Evolutionary conservation across 2,888 invertebrate genomes (phyloP), one percentile per base, ranked within the genome.

Genomic region (Lasius fuliginosus): DNA sequence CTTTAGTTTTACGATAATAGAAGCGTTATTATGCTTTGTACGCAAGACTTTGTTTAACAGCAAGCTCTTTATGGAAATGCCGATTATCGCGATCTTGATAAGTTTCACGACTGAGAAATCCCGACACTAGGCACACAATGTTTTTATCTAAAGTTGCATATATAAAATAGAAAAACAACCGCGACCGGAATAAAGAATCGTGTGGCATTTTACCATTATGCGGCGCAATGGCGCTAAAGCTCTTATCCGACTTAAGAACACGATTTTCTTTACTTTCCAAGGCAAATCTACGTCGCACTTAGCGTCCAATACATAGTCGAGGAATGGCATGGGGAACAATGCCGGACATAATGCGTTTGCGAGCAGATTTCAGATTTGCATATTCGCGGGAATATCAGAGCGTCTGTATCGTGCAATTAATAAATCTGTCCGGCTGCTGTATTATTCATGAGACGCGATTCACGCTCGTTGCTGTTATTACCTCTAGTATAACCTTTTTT

Each of bases 361-460:
- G 36, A 82, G 30, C 46, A 85, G 79, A 91, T 90, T 90, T 91
- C 46, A 85, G 79, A 91, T 90, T 90, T 91, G 88, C 91, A 91
- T 90, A 88, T 86, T 87, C 87, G 62, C 84, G 86, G 85, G 88
- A 88, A 89, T 92, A 90, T 92, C 90, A 83, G 87, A 77, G 86
- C 82, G 82, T 86, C 62, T 86, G 86, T 82, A 89, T 90, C 81
- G 87, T 75, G 86, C 91, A 92, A 92, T 92, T 92, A 92, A 92
- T 92, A 92, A 92, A 92, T 92, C 91, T 89, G 90, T 91, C 87
- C 76, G 76, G 36, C 74, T 84, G 27, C 30, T 91, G 89, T 86
- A 91, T 91, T 90, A 90, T 90, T 89, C 90, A 91, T 89, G 71
- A 49, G 71, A 81, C 83, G 73, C 77, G 75, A 81, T 79, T 64